Evolutionary conservation across 2,888 invertebrate genomes (phyloP).

Genomic region (Hypsopygia costalis): DNA sequence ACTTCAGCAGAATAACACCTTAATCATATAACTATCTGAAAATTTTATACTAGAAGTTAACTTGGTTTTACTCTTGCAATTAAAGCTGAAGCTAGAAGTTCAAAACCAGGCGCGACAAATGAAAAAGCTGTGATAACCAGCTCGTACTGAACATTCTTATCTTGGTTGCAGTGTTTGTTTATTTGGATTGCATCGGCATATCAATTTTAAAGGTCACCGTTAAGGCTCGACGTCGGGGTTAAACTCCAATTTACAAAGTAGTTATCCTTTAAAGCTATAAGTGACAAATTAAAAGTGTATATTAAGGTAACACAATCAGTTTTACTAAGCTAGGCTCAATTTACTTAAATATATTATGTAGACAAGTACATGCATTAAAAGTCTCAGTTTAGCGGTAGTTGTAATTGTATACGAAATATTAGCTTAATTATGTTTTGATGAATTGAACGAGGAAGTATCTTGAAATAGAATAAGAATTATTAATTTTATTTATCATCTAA

Average conservation of each 20-base stretch:
- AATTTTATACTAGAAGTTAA: no score
- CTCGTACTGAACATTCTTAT: no score
- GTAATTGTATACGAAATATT: background rate
- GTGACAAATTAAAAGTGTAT: slow-evolving; percentile 6
- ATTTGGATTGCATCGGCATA: slow-evolving; percentile 10
- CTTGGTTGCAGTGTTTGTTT: slow-evolving; percentile 7
- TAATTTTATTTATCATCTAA: no score
- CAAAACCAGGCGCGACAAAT: no score
- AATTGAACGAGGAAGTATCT: background rate
- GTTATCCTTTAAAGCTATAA: slow-evolving; percentile 30
- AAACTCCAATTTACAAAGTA: slow-evolving; percentile 20
- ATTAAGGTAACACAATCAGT: background rate
- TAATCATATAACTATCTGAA: no score
- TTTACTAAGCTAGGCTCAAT: background rate
- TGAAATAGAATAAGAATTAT: no score
- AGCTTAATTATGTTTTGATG: no score
- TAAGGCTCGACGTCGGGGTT: slow-evolving; percentile 25
- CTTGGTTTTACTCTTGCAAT: no score
- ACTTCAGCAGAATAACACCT: no score
- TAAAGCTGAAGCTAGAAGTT: no score
- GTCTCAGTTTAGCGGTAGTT: background rate
- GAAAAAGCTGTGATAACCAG: no score
- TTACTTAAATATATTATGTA: slow-evolving; percentile 1
- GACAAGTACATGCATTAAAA: no score
- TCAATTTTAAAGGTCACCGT: slow-evolving; percentile 24